Conservation (phyloP, 2,113 vertebrate genomes). For the Piprites chloris region DNA sequence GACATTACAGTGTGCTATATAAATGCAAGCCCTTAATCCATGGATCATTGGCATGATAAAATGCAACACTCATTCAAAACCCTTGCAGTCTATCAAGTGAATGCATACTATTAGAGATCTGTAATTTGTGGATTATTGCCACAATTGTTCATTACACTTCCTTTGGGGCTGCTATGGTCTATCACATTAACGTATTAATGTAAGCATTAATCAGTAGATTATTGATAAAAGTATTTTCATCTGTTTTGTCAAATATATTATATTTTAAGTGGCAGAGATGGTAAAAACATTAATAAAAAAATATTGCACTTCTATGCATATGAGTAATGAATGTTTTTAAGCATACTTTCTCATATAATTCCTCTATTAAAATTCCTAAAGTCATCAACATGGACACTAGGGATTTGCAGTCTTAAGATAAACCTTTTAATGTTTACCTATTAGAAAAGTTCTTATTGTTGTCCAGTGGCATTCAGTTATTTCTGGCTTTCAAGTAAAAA, state of each 20-base stretch:
- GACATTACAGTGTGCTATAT: background rate
- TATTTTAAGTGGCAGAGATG: background rate
- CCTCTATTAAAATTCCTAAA: constrained; percentile 39
- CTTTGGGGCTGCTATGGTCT: background rate
- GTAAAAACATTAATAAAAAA: background rate
- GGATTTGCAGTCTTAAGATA: background rate
- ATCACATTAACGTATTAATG: background rate
- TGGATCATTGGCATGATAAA: constrained; percentile 32
- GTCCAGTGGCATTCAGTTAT: background rate
- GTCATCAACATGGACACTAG: background rate
- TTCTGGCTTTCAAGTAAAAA: constrained; percentile 12
- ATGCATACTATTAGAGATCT: background rate
- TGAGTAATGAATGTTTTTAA: background rate
- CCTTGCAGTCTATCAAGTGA: constrained; percentile 18
- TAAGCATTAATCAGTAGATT: background rate
- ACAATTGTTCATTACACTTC: constrained; percentile 31
- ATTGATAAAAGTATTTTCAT: background rate
- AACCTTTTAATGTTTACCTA: constrained; percentile 16
- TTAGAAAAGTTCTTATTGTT: background rate
- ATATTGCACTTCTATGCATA: background rate
- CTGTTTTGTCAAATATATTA: background rate
- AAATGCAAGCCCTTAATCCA: constrained; percentile 16
- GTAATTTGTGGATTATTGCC: constrained; percentile 24
- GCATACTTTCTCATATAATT: background rate
- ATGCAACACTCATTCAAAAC: background rate